phyloP scores from a whole-genome alignment of 1,140 invertebrate genomes.

The Heliconius himera region DNA sequence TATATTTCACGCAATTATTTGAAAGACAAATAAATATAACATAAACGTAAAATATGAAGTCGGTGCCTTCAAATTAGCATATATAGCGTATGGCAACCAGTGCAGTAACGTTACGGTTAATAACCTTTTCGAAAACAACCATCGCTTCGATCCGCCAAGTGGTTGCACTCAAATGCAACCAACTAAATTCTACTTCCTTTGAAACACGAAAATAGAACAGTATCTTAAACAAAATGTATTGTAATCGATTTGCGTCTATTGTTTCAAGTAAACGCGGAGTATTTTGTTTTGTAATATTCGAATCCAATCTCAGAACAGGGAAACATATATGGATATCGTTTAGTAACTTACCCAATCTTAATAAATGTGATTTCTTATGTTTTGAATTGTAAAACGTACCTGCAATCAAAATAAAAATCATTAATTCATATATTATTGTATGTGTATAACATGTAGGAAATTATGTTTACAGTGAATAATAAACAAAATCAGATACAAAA shows the following conservation, averaged over 20 bases:
- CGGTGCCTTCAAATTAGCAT: not conserved
- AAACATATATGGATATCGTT: not conserved
- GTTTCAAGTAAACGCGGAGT: not conserved
- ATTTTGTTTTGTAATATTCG: not conserved
- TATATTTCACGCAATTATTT: not conserved
- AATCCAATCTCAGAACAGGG: too few species aligned
- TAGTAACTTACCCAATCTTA: not conserved
- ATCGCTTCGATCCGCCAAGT: constrained; percentile 15
- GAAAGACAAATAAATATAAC: not conserved
- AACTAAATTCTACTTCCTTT: constrained; percentile 25
- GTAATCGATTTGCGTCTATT: constrained; percentile 11
- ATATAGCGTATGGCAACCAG: not conserved
- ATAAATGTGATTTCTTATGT: not conserved
- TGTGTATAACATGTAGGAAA: not conserved
- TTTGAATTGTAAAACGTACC: not conserved
- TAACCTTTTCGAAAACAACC: constrained; percentile 23
- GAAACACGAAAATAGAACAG: constrained; percentile 19
- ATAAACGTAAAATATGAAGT: not conserved
- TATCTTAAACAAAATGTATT: constrained; percentile 13
- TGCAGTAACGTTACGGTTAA: constrained; percentile 7
- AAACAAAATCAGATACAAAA: too few species aligned
- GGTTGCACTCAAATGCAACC: constrained; percentile 20
- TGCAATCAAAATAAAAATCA: not conserved
- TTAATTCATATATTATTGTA: not conserved
- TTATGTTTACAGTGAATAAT: not conserved